Conservation (phyloP, 2,888 invertebrate species). For the Lucinisca nassula region DNA sequence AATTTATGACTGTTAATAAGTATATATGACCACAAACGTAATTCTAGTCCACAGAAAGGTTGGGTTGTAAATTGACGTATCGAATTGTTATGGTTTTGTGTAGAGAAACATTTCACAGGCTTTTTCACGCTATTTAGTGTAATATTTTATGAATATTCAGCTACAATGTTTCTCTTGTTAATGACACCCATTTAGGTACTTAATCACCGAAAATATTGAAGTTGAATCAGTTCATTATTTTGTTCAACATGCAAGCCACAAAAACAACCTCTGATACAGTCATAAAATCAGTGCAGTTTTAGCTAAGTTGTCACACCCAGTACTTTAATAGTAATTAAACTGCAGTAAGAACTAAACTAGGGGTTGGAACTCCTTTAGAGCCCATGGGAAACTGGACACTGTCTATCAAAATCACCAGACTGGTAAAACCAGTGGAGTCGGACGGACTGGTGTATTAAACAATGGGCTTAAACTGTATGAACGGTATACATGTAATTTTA, state of each 20-base stretch:
- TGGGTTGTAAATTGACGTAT: conserved; percentile 67
- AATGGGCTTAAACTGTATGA: no score
- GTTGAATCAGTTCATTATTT: conserved; percentile 50
- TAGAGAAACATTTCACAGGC: conserved; percentile 59
- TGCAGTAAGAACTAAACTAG: no score
- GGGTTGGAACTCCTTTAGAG: no score
- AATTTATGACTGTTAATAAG: conserved; percentile 71
- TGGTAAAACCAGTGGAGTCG: no score
- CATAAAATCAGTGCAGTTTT: neutral
- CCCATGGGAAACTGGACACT: no score
- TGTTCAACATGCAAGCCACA: neutral
- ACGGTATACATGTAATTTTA: no score
- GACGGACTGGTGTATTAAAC: no score
- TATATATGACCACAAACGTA: conserved; percentile 70
- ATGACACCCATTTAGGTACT: conserved; percentile 44
- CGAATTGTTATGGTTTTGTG: conserved; percentile 46
- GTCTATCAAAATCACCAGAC: no score
- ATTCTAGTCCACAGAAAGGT: conserved; percentile 54
- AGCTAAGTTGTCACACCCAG: neutral
- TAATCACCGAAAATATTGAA: conserved; percentile 56
- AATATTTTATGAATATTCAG: conserved; percentile 57
- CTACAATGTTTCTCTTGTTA: conserved; percentile 51
- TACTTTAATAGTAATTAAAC: no score
- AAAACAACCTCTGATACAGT: neutral
- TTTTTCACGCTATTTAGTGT: conserved; percentile 65